Base-by-base conservation (phyloP, 2,113 vertebrate genomes). In the Taurulus bubalis region DNA sequence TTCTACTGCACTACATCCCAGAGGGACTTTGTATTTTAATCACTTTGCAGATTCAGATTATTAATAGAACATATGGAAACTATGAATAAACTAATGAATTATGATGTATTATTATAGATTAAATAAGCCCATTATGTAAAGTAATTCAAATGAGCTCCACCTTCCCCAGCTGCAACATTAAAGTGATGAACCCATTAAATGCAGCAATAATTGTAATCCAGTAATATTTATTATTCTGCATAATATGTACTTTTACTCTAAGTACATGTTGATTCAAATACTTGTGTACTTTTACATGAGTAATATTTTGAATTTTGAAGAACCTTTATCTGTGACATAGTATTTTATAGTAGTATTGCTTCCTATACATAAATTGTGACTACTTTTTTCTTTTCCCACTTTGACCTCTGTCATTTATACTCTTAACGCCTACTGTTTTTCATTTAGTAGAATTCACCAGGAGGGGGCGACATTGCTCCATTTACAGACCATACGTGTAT, bases 401-500 rank as follows among this genome's bases (percentile, higher is more conserved):
- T 18, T 6, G 14, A 47, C 14, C 16, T 49, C 18, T 49, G 47
- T 18, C 47, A 49, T 51, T 15, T 42, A 11, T 40, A 40, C 40
- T 47, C 45, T 45, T 45, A 7, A 3, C 2, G 1, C 1, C 0
- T 14, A 2, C 2, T 24, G 30, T n/a, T 63, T 67, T 42, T 22
- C 38, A 51, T 34, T 69, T 22, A 59, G 24, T 7, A 20, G 0
- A 1, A 0, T 15, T 16, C 42, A 26, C 85, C 93, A 86, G 42
- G 4, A 87, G 93, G 76, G 82, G 90, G 89, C 75, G 30, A 26
- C 77, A 56, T 71, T 67, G 51, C 45, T 87, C 73, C 30, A 38
- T 22, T 62, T 51, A 49, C 11, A 10, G 28, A 14, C n/a, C 6
- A 56, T 5, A 30, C 10, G 12, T 36, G 5, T 36, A 1, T 67